Evolutionary conservation across 1,140 invertebrate genomes (phyloP).

Genomic region (Drosophila subpulchrella): DNA sequence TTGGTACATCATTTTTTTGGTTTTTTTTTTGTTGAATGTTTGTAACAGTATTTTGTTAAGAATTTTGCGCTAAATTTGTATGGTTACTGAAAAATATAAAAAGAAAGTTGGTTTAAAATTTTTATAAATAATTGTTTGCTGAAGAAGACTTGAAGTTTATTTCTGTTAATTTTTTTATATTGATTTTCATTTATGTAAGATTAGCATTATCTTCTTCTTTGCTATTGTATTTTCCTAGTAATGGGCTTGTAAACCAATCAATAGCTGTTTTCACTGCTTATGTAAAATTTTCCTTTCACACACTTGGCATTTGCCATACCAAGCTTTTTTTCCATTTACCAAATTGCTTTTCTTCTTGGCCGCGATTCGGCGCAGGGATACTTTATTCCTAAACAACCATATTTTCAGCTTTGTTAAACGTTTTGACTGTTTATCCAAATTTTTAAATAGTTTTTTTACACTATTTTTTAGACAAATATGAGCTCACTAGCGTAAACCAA

Average conservation of each 20-base stretch:
- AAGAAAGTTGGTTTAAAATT: conserved; percentile 5
- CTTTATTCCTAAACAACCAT: background rate
- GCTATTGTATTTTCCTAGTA: background rate
- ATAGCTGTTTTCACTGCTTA: conserved; percentile 36
- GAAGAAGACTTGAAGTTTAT: background rate
- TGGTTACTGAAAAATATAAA: conserved; percentile 62
- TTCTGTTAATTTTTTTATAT: background rate
- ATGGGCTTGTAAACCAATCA: background rate
- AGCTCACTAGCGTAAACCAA: conserved; percentile 20
- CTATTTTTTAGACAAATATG: conserved; percentile 8
- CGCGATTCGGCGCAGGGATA: conserved; percentile 21
- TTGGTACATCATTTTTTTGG: conserved; percentile 76
- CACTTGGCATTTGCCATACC: conserved; percentile 27
- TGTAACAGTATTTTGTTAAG: conserved; percentile 68
- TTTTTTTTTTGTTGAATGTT: conserved; percentile 60
- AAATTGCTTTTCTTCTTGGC: conserved; percentile 4
- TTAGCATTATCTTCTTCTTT: background rate
- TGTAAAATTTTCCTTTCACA: conserved; percentile 53
- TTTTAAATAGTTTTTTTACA: background rate
- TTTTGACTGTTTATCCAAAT: background rate
- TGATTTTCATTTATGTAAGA: conserved; percentile 29
- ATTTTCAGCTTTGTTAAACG: background rate
- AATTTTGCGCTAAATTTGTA: conserved; percentile 67
- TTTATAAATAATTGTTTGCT: background rate
- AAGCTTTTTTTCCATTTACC: conserved; percentile 20